These are phyloP conservation scores for Oriolus oriolus DNA, from an alignment of 2,113 vertebrate species.

Conservation along the genomic window DNA sequence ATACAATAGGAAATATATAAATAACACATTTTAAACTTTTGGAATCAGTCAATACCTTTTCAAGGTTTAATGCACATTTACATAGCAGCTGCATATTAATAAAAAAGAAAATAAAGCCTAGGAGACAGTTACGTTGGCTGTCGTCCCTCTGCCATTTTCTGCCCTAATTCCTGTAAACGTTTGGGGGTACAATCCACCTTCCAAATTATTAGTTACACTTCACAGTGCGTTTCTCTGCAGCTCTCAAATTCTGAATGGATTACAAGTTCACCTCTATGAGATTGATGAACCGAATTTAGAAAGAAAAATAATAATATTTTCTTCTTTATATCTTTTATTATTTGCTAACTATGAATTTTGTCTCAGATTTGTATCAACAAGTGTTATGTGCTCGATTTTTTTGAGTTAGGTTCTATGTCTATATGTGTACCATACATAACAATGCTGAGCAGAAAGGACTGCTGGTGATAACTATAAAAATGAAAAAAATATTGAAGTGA, in stretches of 20 bases:
- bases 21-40: background rate
- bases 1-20: background rate
- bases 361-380: background rate
- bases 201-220: background rate
- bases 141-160: background rate
- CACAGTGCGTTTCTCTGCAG: background rate
- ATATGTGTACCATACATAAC: fast-evolving
- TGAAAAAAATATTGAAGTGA: background rate
- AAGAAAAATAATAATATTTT: background rate
- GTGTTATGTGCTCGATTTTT: background rate
- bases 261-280: background rate
- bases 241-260: background rate
- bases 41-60: background rate
- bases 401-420: background rate
- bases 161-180: background rate
- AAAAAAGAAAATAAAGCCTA: background rate
- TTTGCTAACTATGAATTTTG: background rate
- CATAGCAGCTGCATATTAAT: background rate
- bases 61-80: background rate
- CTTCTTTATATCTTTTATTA: background rate
- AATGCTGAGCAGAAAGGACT: background rate
- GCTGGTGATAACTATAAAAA: background rate
- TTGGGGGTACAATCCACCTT: background rate
- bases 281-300: background rate
- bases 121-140: background rate